phyloP scores from a whole-genome alignment of 2,888 invertebrate species.

The Oxyteleia sp. region DNA sequence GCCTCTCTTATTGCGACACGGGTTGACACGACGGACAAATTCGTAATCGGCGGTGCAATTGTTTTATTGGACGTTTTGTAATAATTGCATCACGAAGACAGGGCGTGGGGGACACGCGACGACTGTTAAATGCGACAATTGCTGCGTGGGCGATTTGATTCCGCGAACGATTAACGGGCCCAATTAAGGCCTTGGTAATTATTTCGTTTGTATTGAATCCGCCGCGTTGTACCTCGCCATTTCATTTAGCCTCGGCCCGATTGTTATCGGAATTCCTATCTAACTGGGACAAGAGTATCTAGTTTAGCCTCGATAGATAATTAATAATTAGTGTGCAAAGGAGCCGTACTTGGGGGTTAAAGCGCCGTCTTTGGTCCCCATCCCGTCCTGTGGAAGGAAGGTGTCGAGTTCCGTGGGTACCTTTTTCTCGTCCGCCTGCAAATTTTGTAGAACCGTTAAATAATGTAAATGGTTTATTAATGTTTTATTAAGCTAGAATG shows the following conservation, averaged over 20 bases:
- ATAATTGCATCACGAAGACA: conserved; percentile 17
- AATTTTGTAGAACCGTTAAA: too few species aligned
- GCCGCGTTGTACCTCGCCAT: conserved; percentile 10
- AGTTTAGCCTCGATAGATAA: conserved; percentile 9
- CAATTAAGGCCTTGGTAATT: conserved; percentile 51
- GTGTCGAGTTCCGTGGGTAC: too few species aligned
- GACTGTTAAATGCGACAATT: conserved; percentile 17
- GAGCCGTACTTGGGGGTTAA: conserved; percentile 82
- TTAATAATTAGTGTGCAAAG: neutral
- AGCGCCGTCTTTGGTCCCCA: conserved; percentile 84
- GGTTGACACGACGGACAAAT: conserved; percentile 10
- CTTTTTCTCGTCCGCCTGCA: too few species aligned
- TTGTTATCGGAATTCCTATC: neutral
- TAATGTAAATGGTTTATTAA: too few species aligned
- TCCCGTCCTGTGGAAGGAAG: conserved; percentile 92
- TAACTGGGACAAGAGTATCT: conserved; percentile 6
- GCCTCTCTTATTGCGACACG: conserved; percentile 23
- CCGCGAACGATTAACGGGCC: conserved; percentile 16
- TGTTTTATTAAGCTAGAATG: too few species aligned
- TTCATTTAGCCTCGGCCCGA: conserved; percentile 42
- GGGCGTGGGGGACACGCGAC: conserved; percentile 6
- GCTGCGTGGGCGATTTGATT: conserved; percentile 33
- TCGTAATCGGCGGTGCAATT: conserved; percentile 24
- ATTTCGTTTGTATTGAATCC: conserved; percentile 18
- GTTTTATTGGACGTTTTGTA: conserved; percentile 34